Conservation (phyloP, 2,113 vertebrate species). For the Dermatemys mawii region DNA sequence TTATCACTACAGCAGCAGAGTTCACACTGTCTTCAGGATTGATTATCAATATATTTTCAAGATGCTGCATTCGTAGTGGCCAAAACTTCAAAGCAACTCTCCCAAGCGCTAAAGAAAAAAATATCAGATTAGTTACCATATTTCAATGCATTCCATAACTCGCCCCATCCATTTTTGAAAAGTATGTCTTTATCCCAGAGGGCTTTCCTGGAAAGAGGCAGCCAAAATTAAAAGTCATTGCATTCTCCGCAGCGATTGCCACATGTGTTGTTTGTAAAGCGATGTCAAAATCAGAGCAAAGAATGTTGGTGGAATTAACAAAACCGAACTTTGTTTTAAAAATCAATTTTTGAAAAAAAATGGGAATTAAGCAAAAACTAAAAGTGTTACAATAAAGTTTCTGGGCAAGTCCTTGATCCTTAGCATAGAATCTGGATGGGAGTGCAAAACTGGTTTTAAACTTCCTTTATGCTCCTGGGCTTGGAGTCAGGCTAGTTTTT, state of each 20-base stretch:
- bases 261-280: not conserved
- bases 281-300: not conserved
- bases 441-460: not conserved
- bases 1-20: not conserved
- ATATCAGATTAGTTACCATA: accelerated
- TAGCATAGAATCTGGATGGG: not conserved
- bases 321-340: not conserved
- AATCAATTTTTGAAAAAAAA: not conserved
- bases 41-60: not conserved
- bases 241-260: not conserved
- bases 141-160: not conserved
- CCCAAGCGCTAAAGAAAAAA: not conserved
- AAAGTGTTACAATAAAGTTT: not conserved
- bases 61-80: not conserved
- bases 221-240: not conserved
- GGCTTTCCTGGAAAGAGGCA: not conserved
- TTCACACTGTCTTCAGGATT: not conserved
- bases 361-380: not conserved
- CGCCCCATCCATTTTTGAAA: not conserved
- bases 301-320: not conserved
- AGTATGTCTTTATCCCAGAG: not conserved
- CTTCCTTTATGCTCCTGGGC: not conserved
- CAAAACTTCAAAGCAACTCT: not conserved
- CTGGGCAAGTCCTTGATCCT: not conserved
- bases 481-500: not conserved